Conservation (phyloP, 2,113 vertebrate species). For the Hemiscyllium ocellatum region DNA sequence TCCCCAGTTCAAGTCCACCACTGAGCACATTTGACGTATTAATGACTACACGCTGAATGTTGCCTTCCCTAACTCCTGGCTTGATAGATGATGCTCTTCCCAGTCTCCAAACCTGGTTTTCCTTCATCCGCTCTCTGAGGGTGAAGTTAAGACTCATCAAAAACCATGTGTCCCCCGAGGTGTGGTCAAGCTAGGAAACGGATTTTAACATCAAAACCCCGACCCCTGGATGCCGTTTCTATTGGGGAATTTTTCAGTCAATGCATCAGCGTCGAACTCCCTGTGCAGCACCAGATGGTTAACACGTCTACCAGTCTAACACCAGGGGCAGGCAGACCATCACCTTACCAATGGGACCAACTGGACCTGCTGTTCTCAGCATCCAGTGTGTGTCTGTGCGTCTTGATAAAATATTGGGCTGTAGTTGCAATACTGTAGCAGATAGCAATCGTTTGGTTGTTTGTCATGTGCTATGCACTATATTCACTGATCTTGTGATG, state of each 20-base stretch:
- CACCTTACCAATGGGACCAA: neutral
- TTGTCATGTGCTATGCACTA: neutral
- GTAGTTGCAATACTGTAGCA: neutral
- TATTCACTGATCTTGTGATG: neutral
- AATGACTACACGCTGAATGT: no score
- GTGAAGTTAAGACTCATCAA: neutral
- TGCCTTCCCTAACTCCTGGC: neutral
- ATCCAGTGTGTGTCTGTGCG: neutral
- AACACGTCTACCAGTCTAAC: neutral
- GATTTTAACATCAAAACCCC: neutral
- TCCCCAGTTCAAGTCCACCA: no score
- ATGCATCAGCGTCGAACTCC: neutral
- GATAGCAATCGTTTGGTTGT: neutral
- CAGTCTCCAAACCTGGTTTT: neutral
- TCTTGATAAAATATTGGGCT: neutral
- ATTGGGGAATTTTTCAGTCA: neutral
- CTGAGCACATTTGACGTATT: no score
- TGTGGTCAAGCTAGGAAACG: neutral
- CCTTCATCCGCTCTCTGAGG: neutral
- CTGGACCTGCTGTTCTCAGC: neutral
- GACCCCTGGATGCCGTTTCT: neutral
- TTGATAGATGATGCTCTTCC: neutral
- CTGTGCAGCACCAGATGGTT: neutral
- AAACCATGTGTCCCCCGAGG: neutral
- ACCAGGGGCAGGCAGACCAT: neutral